phyloP scores from a whole-genome alignment of 2,113 vertebrate species.

The Scomber scombrus region DNA sequence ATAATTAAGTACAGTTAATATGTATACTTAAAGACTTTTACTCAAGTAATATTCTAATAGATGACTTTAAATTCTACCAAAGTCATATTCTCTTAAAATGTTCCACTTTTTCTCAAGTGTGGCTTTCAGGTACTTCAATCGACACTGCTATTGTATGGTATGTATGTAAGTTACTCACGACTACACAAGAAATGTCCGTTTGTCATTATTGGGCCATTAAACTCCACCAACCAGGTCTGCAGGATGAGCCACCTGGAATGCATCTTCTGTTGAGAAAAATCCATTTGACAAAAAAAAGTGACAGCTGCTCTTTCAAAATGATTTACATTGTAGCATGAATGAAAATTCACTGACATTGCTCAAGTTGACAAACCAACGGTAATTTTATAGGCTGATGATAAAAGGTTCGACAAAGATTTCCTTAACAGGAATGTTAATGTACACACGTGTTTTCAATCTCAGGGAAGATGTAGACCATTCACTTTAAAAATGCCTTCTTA shows the following conservation, averaged over 20 bases:
- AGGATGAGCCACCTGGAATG: conserved; percentile 37
- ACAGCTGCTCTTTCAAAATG: conserved; percentile 35
- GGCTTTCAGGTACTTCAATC: too few species aligned
- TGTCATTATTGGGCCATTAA: not conserved
- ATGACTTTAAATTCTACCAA: too few species aligned
- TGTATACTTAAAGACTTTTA: too few species aligned
- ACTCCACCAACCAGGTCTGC: conserved; percentile 38
- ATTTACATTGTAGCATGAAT: conserved; percentile 45
- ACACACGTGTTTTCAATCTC: conserved; percentile 46
- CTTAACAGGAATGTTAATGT: conserved; percentile 45
- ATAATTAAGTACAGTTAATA: too few species aligned
- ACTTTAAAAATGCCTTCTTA: conserved; percentile 19
- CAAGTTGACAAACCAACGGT: conserved; percentile 33
- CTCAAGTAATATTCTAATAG: too few species aligned
- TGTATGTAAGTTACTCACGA: too few species aligned
- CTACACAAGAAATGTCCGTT: too few species aligned
- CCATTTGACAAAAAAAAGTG: conserved; percentile 22
- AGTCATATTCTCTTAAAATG: too few species aligned
- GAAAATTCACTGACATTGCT: conserved; percentile 46
- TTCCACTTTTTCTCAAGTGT: too few species aligned
- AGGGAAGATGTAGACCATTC: not conserved
- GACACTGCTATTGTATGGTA: too few species aligned
- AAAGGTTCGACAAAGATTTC: conserved; percentile 34
- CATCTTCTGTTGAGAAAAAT: conserved; percentile 26
- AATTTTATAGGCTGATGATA: conserved; percentile 41